Conservation (phyloP, 2,797 vertebrate species). For the Pygocentrus nattereri region DNA sequence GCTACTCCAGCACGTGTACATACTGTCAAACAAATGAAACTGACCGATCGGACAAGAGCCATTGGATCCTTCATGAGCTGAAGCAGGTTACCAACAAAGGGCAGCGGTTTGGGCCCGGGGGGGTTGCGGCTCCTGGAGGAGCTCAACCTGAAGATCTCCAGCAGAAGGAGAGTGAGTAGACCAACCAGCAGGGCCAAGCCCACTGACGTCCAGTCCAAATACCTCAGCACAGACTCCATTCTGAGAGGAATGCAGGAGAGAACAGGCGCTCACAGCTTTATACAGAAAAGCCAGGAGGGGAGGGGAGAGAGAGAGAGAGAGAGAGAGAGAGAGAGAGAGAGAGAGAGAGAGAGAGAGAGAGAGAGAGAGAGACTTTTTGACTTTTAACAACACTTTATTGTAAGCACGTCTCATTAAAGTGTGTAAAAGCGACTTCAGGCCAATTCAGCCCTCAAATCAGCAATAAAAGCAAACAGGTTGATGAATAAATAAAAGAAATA, state of each 20-base stretch:
- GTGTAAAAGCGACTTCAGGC: too few relatives aligned
- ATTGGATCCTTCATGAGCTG: background rate
- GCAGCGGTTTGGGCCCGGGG: background rate
- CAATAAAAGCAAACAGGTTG: too few relatives aligned
- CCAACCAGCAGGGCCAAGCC: conserved; percentile 33
- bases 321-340: too few relatives aligned
- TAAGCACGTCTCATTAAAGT: too few relatives aligned
- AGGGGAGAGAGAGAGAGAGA: background rate
- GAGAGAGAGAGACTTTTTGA: too few relatives aligned
- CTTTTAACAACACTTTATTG: too few relatives aligned
- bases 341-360: too few relatives aligned
- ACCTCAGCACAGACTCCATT: conserved; percentile 39
- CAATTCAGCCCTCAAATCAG: too few relatives aligned
- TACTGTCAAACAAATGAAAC: background rate
- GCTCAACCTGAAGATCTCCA: background rate
- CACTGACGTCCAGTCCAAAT: conserved; percentile 19
- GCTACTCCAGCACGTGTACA: background rate
- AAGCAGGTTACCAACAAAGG: background rate
- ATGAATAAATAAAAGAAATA: too few relatives aligned
- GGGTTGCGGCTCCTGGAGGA: background rate
- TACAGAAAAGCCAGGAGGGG: background rate
- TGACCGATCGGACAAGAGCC: background rate
- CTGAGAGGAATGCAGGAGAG: background rate
- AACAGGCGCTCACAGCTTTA: background rate
- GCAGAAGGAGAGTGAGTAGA: conserved; percentile 28